These are phyloP conservation scores for Peromyscus polionotus DNA, from an alignment of 2,113 vertebrate species.

Conservation along the genomic window DNA sequence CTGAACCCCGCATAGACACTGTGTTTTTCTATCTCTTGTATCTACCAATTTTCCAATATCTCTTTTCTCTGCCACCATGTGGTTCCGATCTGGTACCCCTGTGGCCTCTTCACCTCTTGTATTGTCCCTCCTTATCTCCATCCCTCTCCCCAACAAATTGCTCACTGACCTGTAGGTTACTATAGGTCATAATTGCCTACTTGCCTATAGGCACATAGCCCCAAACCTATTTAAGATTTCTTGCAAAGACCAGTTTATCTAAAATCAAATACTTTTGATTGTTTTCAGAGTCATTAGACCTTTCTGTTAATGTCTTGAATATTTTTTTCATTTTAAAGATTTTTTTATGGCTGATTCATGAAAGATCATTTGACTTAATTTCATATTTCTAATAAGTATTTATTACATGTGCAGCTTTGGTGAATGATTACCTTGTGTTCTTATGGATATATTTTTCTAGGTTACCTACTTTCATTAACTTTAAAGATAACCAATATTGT, in stretches of 20 bases:
- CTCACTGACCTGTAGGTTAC: neutral
- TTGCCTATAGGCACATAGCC: neutral
- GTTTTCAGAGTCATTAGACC: slow-evolving; percentile 50
- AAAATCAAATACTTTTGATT: slow-evolving; percentile 50
- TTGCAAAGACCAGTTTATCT: slow-evolving; percentile 28
- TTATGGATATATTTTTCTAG: slow-evolving; percentile 48
- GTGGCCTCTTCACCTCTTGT: neutral
- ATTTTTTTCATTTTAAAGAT: slow-evolving; percentile 17
- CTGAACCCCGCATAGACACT: rapidly evolving
- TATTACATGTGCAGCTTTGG: slow-evolving; percentile 28
- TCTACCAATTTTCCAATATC: neutral
- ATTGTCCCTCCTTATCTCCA: neutral
- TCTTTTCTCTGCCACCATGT: neutral
- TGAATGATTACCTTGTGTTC: slow-evolving; percentile 48
- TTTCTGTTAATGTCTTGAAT: slow-evolving; percentile 4
- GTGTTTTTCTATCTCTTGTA: neutral
- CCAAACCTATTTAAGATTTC: slow-evolving; percentile 34
- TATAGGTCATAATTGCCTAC: neutral
- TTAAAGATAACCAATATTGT: slow-evolving; percentile 71
- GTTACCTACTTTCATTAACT: slow-evolving; percentile 58
- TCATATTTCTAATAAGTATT: slow-evolving; percentile 60
- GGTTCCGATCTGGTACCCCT: neutral
- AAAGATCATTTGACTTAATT: slow-evolving; percentile 60
- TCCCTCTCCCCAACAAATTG: neutral
- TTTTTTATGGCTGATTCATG: slow-evolving; percentile 50